Percentiles rank a stretch among this genome's conserved stretches.
These are phyloP conservation scores for Perizoma affinitatum DNA, from an alignment of 2,888 invertebrate genomes.

Conservation along the genomic window DNA sequence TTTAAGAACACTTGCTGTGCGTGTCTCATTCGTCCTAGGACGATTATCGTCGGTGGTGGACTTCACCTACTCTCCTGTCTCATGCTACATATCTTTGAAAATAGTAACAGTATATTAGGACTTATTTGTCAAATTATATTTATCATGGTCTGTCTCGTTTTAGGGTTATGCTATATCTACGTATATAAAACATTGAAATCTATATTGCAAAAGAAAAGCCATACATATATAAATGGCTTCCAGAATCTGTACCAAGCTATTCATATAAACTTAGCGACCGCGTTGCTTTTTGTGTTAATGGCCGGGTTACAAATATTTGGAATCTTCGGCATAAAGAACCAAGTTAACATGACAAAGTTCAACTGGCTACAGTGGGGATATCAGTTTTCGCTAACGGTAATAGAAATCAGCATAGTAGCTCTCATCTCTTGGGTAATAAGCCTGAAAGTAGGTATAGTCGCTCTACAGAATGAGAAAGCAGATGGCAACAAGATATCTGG, in stretches of 20 bases:
- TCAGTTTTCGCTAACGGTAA: slow-evolving; percentile 92
- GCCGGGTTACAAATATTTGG: slow-evolving; percentile 94
- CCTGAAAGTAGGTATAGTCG: slow-evolving; percentile 83
- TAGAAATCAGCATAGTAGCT: slow-evolving; percentile 94
- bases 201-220: slow-evolving; percentile 89
- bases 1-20: slow-evolving; percentile 88
- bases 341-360: slow-evolving; percentile 86
- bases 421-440: slow-evolving; percentile 95
- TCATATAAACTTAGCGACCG: slow-evolving; percentile 94
- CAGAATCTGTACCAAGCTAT: slow-evolving; percentile 94
- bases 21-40: slow-evolving; percentile 89
- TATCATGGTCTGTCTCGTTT: slow-evolving; percentile 91
- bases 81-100: slow-evolving; percentile 91
- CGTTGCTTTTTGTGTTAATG: slow-evolving; percentile 92
- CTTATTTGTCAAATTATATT: slow-evolving; percentile 93
- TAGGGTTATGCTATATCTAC: slow-evolving; percentile 94
- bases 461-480: slow-evolving; percentile 89
- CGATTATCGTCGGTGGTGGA: slow-evolving; percentile 90
- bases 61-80: slow-evolving; percentile 92
- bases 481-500: slow-evolving; percentile 87
- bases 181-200: slow-evolving; percentile 91
- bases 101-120: slow-evolving; percentile 84
- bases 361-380: slow-evolving; percentile 97
- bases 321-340: slow-evolving; percentile 73
- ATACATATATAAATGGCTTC: slow-evolving; percentile 91